phyloP scores from a whole-genome alignment of 2,888 invertebrate species.

The Priocnemis perturbator region DNA sequence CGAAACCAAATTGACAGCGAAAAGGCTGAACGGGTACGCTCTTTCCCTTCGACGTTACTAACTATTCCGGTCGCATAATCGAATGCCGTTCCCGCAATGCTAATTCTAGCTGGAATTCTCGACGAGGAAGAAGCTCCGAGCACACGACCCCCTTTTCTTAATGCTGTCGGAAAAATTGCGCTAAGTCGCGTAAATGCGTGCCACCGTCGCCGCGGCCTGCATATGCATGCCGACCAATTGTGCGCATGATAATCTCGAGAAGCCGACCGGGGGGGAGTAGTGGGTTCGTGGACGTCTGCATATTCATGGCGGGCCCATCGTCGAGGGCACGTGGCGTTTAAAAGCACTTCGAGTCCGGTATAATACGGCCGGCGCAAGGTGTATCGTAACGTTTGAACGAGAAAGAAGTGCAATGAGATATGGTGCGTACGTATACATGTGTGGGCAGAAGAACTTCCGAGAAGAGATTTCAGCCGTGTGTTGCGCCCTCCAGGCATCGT shows the following conservation, averaged over 20 bases:
- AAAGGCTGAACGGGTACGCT: no score
- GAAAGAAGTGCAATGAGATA: neutral
- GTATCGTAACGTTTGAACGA: constrained; percentile 14
- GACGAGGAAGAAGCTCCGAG: no score
- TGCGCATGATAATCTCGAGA: constrained; percentile 27
- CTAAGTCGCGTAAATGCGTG: constrained; percentile 12
- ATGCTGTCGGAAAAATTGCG: constrained; percentile 5
- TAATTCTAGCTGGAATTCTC: no score
- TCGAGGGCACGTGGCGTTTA: constrained; percentile 41
- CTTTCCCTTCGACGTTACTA: no score
- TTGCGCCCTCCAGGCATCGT: constrained; percentile 19
- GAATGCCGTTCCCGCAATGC: no score
- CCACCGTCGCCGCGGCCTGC: neutral
- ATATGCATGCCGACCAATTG: constrained; percentile 21
- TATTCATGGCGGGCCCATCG: constrained; percentile 30
- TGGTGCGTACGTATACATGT: neutral
- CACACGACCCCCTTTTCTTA: no score
- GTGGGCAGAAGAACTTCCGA: neutral
- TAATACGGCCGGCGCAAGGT: constrained; percentile 14
- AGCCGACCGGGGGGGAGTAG: constrained; percentile 20
- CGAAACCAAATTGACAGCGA: no score
- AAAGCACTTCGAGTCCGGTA: constrained; percentile 32
- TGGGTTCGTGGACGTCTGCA: constrained; percentile 23
- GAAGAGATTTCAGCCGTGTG: neutral
- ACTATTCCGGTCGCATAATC: no score